Percentiles rank a stretch among this genome's conserved stretches.
Conservation (phyloP, 2,888 invertebrate genomes). For the Agrotis clavis region DNA sequence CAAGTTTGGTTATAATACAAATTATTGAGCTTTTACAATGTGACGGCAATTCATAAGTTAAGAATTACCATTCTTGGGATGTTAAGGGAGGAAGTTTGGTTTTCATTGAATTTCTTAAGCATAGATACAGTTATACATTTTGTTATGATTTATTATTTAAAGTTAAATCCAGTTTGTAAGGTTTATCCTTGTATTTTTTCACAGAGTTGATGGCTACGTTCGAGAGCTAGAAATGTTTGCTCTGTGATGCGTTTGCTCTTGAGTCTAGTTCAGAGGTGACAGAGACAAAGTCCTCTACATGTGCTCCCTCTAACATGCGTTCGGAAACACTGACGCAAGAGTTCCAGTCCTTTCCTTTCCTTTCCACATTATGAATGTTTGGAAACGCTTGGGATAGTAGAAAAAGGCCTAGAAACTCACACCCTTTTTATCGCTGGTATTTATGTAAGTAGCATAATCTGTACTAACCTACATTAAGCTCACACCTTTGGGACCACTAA, state of each 20-base stretch:
- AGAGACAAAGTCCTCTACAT: no score
- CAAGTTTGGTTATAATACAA: slow-evolving; percentile 45
- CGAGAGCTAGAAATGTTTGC: no score
- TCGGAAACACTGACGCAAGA: no score
- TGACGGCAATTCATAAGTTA: slow-evolving; percentile 26
- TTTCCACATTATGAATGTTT: no score
- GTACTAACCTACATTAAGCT: slow-evolving; percentile 43
- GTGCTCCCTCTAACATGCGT: no score
- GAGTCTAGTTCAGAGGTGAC: no score
- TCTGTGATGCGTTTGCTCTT: no score
- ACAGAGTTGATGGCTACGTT: neutral
- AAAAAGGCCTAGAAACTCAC: no score
- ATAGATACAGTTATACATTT: neutral
- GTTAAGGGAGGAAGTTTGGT: neutral
- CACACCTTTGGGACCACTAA: slow-evolving; percentile 54
- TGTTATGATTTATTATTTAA: neutral
- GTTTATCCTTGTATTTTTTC: neutral
- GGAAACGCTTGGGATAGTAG: no score
- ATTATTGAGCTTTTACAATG: slow-evolving; percentile 41
- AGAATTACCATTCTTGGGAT: slow-evolving; percentile 5
- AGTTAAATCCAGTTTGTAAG: neutral
- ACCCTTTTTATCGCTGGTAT: slow-evolving; percentile 17
- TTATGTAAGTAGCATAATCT: slow-evolving; percentile 34
- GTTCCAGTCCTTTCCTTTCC: no score
- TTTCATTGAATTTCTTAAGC: slow-evolving; percentile 18